Base-by-base conservation (phyloP, 2,888 invertebrate species). In the Ormyrus rosae region DNA sequence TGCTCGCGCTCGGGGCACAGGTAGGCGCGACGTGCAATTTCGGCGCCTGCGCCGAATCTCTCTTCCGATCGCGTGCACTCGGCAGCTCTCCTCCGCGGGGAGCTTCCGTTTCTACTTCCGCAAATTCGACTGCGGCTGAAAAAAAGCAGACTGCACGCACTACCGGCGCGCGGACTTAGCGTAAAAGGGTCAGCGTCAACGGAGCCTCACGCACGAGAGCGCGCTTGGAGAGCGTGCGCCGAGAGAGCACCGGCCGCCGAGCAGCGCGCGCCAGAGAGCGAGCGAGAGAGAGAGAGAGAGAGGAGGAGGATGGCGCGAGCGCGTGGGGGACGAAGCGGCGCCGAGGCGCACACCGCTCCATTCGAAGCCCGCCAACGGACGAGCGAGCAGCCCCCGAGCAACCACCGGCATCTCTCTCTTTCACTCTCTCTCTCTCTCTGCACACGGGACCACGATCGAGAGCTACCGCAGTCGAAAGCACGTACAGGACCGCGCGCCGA, bases 301-400 rank as follows among this genome's bases (percentile, higher is more conserved):
- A 60, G 53, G 11, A 34, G 73, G 68, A 48, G 19, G 19, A 19
- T 1, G 19, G 78, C 50, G 50, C 55, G 19, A 19, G 56, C n/a
- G 72, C 61, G 82, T 79, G 87, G 88, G 87, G 87, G 88, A 86
- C 19, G 84, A 85, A 87, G 85, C 86, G 86, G 85, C 85, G 88
- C 86, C 86, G 85, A 84, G 85, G 86, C 85, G 85, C 87, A 87
- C 88, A 50, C 10, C 69, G 77, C 70, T 56, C 80, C 90, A 90
- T 90, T 90, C 90, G 89, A 90, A 90, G 90, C 90, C 90, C 90
- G 90, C 90, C 89, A 90, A 90, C 90, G 89, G 90, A 88, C 88
- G 90, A 88, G 89, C 89, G 89, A 89, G 88, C 89, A 90, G 85
- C 89, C 86, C 87, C 73, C 64, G 48, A 69, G 19, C 19, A 19